These are phyloP conservation scores for Lithophane ornitopus DNA, from an alignment of 2,888 invertebrate genomes.

Conservation along the genomic window DNA sequence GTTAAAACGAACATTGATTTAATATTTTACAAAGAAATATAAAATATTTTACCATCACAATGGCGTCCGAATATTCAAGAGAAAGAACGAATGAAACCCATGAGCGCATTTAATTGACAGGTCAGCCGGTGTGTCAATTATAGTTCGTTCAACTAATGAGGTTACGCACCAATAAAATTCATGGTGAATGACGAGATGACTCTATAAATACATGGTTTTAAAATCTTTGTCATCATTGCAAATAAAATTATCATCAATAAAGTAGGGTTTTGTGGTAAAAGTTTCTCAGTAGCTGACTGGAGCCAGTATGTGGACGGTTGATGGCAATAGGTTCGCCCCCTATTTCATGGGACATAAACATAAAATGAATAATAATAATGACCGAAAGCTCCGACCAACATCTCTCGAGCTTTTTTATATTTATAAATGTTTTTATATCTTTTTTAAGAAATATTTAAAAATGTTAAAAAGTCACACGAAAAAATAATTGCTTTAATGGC, in stretches of 20 bases:
- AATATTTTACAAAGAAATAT: conserved; percentile 13
- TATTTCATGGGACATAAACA: neutral
- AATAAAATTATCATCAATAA: conserved; percentile 16
- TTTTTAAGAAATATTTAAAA: too few relatives aligned
- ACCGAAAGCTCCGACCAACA: too few relatives aligned
- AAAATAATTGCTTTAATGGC: too few relatives aligned
- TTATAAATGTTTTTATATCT: too few relatives aligned
- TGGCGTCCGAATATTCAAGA: conserved; percentile 53
- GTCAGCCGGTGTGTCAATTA: conserved; percentile 90
- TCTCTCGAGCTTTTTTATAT: too few relatives aligned
- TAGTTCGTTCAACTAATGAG: conserved; percentile 88
- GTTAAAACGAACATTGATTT: conserved; percentile 6
- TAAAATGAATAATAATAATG: too few relatives aligned
- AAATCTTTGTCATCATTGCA: conserved; percentile 40
- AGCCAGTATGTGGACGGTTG: neutral
- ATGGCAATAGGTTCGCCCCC: too few relatives aligned
- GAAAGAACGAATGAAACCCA: conserved; percentile 70
- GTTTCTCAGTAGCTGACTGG: neutral
- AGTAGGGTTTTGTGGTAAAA: neutral
- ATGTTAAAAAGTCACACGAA: too few relatives aligned
- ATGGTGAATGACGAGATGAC: conserved; percentile 74
- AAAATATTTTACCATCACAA: conserved; percentile 3
- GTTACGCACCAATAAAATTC: conserved; percentile 82
- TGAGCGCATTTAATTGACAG: conserved; percentile 85
- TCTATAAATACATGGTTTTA: conserved; percentile 61